phyloP scores from a whole-genome alignment of 2,797 vertebrate genomes.

The Tenualosa ilisha region DNA sequence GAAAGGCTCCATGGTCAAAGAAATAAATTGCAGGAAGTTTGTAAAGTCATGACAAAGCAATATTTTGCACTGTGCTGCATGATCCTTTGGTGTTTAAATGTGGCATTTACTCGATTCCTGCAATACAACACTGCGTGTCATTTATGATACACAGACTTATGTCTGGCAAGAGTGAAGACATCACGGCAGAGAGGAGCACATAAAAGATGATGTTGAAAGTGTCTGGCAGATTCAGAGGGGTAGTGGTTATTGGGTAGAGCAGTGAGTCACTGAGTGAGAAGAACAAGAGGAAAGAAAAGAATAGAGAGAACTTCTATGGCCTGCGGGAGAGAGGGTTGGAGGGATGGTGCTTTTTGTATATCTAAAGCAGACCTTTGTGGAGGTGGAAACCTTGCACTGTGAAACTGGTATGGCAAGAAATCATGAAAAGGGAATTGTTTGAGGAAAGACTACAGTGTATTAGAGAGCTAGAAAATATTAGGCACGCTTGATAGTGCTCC shows the following conservation, averaged over 20 bases:
- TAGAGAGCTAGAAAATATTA: neutral
- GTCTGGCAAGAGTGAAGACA: neutral
- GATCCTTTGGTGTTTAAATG: neutral
- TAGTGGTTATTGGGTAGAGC: neutral
- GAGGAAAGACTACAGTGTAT: neutral
- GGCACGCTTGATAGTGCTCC: neutral
- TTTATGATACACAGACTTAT: neutral
- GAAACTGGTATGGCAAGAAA: neutral
- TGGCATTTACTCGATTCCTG: neutral
- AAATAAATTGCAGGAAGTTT: neutral
- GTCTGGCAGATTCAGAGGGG: conserved; percentile 2
- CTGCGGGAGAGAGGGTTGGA: neutral
- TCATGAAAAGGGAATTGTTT: neutral
- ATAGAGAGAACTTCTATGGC: neutral
- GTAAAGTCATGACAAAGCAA: neutral
- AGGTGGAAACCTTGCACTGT: neutral
- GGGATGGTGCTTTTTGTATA: neutral
- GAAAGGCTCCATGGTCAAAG: neutral
- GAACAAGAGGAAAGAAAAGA: neutral
- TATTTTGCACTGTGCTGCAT: neutral
- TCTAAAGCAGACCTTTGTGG: neutral
- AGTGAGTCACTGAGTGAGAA: neutral
- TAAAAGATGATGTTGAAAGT: neutral
- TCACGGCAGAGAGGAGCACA: neutral
- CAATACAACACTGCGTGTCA: neutral